Evolutionary conservation across 1,140 invertebrate genomes (phyloP).

Genomic region (Cephus cinctus): DNA sequence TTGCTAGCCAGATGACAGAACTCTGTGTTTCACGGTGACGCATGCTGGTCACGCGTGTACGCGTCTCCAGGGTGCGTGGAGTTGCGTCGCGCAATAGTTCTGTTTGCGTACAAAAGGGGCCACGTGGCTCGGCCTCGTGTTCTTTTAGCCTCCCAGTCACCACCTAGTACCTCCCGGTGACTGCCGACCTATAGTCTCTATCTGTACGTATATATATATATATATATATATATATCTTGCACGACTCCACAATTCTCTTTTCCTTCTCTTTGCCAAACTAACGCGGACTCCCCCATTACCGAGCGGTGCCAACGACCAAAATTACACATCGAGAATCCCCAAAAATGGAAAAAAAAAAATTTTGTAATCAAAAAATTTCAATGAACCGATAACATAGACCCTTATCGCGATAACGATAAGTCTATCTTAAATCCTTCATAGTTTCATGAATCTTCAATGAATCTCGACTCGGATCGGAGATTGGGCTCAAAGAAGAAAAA

Average conservation of each 20-base stretch:
- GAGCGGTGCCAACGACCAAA: slow-evolving; percentile 24
- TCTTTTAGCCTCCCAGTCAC: slow-evolving; percentile 10
- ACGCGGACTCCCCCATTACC: slow-evolving; percentile 24
- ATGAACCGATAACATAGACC: no score
- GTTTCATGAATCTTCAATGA: no score
- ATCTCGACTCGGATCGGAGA: no score
- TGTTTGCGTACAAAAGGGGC: slow-evolving; percentile 8
- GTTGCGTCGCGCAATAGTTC: background rate
- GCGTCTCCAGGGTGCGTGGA: slow-evolving; percentile 1
- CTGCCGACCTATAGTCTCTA: slow-evolving; percentile 8
- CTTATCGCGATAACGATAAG: no score
- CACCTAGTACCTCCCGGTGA: slow-evolving; percentile 2
- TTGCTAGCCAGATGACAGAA: slow-evolving; percentile 38
- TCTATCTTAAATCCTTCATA: no score
- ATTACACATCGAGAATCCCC: no score
- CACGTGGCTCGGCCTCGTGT: slow-evolving; percentile 25
- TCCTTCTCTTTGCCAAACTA: slow-evolving; percentile 5
- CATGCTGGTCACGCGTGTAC: slow-evolving; percentile 13
- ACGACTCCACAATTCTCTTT: no score
- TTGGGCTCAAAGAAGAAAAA: no score
- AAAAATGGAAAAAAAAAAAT: no score
- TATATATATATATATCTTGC: no score
- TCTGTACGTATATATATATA: slow-evolving; percentile 7
- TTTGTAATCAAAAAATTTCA: no score
- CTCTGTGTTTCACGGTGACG: slow-evolving; percentile 24